phyloP scores from a whole-genome alignment of 1,140 invertebrate genomes.

The Temnothorax curvispinosus region DNA sequence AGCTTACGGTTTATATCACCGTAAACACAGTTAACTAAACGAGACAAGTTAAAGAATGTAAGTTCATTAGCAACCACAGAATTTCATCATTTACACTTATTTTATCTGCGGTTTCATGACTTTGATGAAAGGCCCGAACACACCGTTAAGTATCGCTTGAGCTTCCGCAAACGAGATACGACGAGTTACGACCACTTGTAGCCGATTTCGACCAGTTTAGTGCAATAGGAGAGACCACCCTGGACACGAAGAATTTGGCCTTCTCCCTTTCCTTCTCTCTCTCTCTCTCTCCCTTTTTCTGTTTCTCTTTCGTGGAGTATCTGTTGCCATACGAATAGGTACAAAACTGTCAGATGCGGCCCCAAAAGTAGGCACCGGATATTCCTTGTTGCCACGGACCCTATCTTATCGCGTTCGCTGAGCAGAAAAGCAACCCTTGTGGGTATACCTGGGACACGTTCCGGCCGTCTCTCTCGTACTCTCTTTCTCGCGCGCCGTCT shows the following conservation, averaged over 20 bases:
- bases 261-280: not conserved
- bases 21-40: not conserved
- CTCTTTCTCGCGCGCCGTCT: not conserved
- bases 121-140: slow-evolving; percentile 65
- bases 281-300: not conserved
- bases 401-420: slow-evolving; percentile 76
- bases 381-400: slow-evolving; percentile 53
- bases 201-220: slow-evolving; percentile 22
- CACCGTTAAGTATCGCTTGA: slow-evolving; percentile 53
- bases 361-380: slow-evolving; percentile 64
- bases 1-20: not conserved
- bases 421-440: slow-evolving; percentile 66
- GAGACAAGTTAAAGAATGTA: not conserved
- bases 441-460: slow-evolving; percentile 45
- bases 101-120: slow-evolving; percentile 63
- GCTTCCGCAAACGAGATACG: slow-evolving; percentile 72
- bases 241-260: slow-evolving; percentile 47
- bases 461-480: not conserved
- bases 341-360: slow-evolving; percentile 74
- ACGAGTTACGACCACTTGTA: slow-evolving; percentile 37
- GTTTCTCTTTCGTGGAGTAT: slow-evolving; percentile 57
- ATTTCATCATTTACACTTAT: slow-evolving; percentile 28
- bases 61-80: not conserved
- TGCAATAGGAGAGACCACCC: slow-evolving; percentile 63
- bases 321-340: slow-evolving; percentile 70